Conservation (phyloP, 2,888 invertebrate species). For the Callinectes sapidus region DNA sequence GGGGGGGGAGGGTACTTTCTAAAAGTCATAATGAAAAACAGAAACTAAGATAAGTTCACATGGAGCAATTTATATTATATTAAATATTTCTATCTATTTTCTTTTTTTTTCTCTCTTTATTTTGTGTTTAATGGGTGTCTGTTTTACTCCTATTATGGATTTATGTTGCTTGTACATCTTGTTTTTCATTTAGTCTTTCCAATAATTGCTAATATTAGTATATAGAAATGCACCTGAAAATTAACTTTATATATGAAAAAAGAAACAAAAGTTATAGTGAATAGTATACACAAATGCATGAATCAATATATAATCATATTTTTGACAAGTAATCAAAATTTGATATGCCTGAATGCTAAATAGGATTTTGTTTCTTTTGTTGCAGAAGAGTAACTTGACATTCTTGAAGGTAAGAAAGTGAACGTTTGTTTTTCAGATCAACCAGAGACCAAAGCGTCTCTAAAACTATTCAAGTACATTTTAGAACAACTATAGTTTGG, state of each 20-base stretch:
- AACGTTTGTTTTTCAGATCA: neutral
- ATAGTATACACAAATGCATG: neutral
- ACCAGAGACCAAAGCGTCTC: neutral
- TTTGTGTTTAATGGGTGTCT: neutral
- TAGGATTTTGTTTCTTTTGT: constrained; percentile 42
- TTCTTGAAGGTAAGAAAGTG: constrained; percentile 55
- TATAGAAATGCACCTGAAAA: neutral
- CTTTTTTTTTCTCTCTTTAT: neutral
- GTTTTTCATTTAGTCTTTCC: neutral
- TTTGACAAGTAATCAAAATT: neutral
- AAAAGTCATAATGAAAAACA: neutral
- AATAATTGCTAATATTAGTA: neutral
- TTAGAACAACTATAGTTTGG: neutral
- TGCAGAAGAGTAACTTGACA: constrained; percentile 60
- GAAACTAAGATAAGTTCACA: neutral
- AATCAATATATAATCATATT: neutral
- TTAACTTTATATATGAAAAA: neutral
- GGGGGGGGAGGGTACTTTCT: too few species aligned
- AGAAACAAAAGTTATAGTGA: neutral
- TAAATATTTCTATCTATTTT: neutral
- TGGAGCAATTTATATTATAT: neutral
- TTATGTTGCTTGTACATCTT: neutral
- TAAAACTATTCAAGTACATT: neutral
- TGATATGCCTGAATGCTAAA: constrained; percentile 34
- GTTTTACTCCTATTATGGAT: neutral